Evolutionary conservation across 2,797 vertebrate genomes (phyloP).

Genomic region (Rallus crepitans): DNA sequence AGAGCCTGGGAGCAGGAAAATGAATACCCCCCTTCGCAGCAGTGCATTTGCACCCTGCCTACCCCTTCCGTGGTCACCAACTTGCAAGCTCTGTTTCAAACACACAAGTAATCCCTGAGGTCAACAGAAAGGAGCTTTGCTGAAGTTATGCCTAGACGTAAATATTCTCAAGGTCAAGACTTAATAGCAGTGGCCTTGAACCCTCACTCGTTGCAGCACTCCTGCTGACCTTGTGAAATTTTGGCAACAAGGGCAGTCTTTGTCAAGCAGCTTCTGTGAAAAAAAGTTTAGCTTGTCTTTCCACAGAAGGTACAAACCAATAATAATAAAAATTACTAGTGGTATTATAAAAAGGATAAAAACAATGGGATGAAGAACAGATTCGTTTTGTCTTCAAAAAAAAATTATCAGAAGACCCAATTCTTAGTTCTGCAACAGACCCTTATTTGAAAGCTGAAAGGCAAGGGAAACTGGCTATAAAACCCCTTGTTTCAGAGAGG

Average conservation of each 20-base stretch:
- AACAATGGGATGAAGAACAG: not conserved
- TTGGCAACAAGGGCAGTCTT: not conserved
- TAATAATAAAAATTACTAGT: not conserved
- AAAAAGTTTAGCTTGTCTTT: not conserved
- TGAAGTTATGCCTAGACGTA: not conserved
- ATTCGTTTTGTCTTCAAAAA: not conserved
- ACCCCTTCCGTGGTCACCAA: not conserved
- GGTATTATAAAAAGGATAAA: not conserved
- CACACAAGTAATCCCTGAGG: not conserved
- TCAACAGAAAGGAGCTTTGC: not conserved
- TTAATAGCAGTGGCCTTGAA: not conserved
- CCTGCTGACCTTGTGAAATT: not conserved
- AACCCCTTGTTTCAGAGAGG: not conserved
- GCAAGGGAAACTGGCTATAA: not conserved
- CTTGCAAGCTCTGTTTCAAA: fast-evolving
- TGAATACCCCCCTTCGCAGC: fast-evolving
- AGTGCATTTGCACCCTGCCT: not conserved
- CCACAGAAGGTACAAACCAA: not conserved
- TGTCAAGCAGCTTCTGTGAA: not conserved
- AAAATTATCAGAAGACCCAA: not conserved
- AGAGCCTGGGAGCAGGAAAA: not conserved
- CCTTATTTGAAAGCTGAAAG: not conserved
- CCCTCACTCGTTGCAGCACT: not conserved
- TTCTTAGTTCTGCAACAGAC: not conserved
- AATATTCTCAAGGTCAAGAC: not conserved